Conservation (phyloP, 2,797 vertebrate species). For the Mormyrus hasselquistii region DNA sequence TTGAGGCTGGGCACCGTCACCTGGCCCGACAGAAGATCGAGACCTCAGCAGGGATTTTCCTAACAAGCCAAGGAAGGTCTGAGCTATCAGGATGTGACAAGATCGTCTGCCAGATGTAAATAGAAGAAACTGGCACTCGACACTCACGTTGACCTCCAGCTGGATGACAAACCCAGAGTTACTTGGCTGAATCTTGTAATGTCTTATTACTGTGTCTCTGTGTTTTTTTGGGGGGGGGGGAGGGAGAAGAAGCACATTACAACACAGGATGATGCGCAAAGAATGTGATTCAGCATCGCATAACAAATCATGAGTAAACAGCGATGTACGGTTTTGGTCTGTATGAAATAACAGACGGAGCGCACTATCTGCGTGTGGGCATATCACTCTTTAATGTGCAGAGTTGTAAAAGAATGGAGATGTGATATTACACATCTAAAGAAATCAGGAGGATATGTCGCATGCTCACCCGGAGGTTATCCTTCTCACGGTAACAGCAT, state of each 20-base stretch:
- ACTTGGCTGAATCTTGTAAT: constrained; percentile 47
- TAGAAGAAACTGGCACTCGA: constrained; percentile 22
- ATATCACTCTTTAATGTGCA: neutral
- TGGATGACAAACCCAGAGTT: constrained; percentile 46
- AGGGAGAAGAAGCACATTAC: neutral
- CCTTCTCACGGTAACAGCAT: constrained; percentile 61
- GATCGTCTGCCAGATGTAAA: neutral
- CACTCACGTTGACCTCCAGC: constrained; percentile 48
- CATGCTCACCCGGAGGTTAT: constrained; percentile 35
- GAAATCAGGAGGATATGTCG: neutral
- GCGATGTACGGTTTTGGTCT: neutral
- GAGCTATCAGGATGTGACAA: neutral
- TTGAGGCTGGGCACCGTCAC: constrained; percentile 42
- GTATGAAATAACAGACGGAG: neutral
- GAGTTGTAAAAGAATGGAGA: neutral
- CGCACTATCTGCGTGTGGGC: neutral
- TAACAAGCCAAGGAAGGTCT: neutral
- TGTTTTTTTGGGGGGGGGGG: neutral
- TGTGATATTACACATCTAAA: neutral
- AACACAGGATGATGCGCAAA: neutral
- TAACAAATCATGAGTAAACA: neutral
- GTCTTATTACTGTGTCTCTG: constrained; percentile 44
- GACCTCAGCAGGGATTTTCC: neutral
- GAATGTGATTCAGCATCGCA: neutral
- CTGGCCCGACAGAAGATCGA: constrained; percentile 30